Conservation (phyloP, 2,888 invertebrate genomes). For the Gisinianus flammeolus region DNA sequence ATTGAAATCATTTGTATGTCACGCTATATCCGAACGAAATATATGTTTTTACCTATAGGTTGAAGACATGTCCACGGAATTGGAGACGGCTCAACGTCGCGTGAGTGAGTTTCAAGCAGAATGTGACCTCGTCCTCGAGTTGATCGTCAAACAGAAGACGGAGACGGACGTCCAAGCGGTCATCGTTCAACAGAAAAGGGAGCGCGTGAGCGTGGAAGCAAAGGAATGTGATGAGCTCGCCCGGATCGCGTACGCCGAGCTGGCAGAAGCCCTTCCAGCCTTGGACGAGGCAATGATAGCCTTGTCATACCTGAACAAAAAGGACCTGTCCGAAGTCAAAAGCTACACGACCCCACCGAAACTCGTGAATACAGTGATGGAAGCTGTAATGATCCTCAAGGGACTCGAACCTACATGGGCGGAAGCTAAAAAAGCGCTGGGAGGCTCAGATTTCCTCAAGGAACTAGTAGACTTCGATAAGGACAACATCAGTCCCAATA, state of each 20-base stretch:
- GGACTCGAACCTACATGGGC: conserved; percentile 83
- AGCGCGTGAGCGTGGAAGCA: conserved; percentile 78
- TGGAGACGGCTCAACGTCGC: conserved; percentile 75
- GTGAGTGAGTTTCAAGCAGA: conserved; percentile 75
- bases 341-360: conserved; percentile 86
- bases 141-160: conserved; percentile 76
- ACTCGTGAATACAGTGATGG: conserved; percentile 88
- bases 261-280: conserved; percentile 85
- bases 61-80: conserved; percentile 53
- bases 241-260: conserved; percentile 79
- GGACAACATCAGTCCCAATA: conserved; percentile 83
- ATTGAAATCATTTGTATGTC: too few relatives aligned
- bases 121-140: conserved; percentile 83
- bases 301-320: conserved; percentile 80
- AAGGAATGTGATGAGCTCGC: conserved; percentile 80
- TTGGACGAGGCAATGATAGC: conserved; percentile 81
- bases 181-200: conserved; percentile 70
- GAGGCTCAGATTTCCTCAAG: conserved; percentile 78
- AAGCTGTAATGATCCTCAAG: conserved; percentile 79
- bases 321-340: conserved; percentile 87
- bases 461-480: conserved; percentile 82
- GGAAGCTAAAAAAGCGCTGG: conserved; percentile 84
- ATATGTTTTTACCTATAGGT: conserved; percentile 25
- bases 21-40: too few relatives aligned
- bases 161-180: conserved; percentile 58